These are phyloP conservation scores for Falco peregrinus DNA, from an alignment of 2,797 vertebrate genomes.

Conservation along the genomic window DNA sequence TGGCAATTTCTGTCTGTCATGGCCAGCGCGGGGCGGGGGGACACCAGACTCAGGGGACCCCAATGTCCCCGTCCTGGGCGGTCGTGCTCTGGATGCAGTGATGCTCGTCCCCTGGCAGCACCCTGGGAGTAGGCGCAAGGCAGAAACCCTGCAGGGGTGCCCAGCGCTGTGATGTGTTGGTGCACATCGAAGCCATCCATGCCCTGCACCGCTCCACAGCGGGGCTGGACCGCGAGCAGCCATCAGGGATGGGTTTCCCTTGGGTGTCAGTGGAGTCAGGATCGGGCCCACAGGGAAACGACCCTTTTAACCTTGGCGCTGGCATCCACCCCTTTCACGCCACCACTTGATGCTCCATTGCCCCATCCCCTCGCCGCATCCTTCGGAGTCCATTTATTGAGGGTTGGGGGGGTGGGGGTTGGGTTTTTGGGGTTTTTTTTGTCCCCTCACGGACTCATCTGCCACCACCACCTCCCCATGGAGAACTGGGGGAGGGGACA, in stretches of 20 bases:
- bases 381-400: neutral
- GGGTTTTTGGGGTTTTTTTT: no score
- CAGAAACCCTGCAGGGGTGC: neutral
- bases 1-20: neutral
- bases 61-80: fast-evolving
- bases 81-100: fast-evolving
- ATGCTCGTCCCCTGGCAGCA: fast-evolving
- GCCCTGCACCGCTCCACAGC: neutral
- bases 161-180: fast-evolving
- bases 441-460: fast-evolving
- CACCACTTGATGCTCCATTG: fast-evolving
- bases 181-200: neutral
- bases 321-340: neutral
- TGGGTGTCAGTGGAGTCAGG: fast-evolving
- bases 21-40: fast-evolving
- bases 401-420: no score
- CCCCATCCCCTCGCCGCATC: neutral
- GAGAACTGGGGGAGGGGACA: neutral
- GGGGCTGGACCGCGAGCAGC: neutral
- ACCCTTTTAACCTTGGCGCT: neutral
- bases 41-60: fast-evolving
- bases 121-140: fast-evolving
- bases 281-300: fast-evolving
- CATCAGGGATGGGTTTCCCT: fast-evolving
- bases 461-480: neutral